Conservation (phyloP, 2,888 invertebrate genomes). For the Agriopis aurantiaria region DNA sequence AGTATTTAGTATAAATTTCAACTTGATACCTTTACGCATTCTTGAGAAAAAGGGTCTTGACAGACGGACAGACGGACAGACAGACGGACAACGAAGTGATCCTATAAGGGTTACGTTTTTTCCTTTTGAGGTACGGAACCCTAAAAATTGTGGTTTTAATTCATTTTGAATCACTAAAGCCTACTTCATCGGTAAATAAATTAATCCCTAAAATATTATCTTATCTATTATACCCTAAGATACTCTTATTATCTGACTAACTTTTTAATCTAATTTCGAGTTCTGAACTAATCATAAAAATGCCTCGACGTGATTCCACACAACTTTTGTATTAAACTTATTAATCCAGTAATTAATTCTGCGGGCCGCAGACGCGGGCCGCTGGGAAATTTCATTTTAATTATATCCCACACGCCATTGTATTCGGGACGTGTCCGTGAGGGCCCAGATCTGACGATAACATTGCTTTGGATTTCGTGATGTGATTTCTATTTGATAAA, state of each 20-base stretch:
- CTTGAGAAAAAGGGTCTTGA: too few species aligned
- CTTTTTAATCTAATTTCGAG: conserved; percentile 4
- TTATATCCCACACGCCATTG: conserved; percentile 28
- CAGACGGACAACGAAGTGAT: too few species aligned
- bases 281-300: conserved; percentile 16
- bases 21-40: too few species aligned
- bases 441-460: conserved; percentile 19
- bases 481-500: conserved; percentile 12
- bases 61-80: too few species aligned
- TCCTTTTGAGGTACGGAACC: too few species aligned
- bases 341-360: conserved; percentile 30
- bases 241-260: not conserved
- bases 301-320: conserved; percentile 10
- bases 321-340: conserved; percentile 25
- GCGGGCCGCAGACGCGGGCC: conserved; percentile 23
- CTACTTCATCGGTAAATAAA: too few species aligned
- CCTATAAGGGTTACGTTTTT: too few species aligned
- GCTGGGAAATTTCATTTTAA: conserved; percentile 36
- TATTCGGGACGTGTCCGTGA: conserved; percentile 20
- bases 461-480: conserved; percentile 14
- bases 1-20: too few species aligned
- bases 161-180: too few species aligned
- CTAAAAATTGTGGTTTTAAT: too few species aligned
- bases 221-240: not conserved
- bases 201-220: too few species aligned